A percentile compares a stretch with the other conserved stretches of the same genome.
phyloP scores from a whole-genome alignment of 2,888 invertebrate species.

The Sesia bembeciformis region DNA sequence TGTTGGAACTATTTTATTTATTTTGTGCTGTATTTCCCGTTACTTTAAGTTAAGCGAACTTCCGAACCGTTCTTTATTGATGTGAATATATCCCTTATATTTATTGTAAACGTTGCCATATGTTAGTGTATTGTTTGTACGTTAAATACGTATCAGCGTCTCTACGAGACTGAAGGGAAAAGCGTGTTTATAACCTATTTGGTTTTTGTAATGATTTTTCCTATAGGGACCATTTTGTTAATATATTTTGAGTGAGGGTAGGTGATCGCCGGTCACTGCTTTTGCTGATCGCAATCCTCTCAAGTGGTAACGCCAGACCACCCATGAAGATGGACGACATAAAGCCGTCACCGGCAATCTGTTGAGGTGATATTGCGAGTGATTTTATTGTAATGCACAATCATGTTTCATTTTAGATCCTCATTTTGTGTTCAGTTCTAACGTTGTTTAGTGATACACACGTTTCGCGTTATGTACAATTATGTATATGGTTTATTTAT shows the following conservation, averaged over 20 bases:
- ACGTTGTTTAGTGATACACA: constrained; percentile 21
- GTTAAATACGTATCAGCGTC: constrained; percentile 63
- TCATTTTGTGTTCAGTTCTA: constrained; percentile 35
- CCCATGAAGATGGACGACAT: constrained; percentile 19
- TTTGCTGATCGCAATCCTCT: constrained; percentile 20
- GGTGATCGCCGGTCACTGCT: constrained; percentile 30
- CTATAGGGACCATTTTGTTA: constrained; percentile 71
- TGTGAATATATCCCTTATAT: constrained; percentile 63
- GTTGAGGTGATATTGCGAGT: constrained; percentile 58
- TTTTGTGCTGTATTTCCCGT: constrained; percentile 43
- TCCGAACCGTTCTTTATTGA: constrained; percentile 33
- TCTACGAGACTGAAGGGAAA: constrained; percentile 40
- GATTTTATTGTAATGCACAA: constrained; percentile 62
- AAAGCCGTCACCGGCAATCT: constrained; percentile 28
- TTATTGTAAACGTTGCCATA: constrained; percentile 75
- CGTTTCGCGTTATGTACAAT: constrained; percentile 35
- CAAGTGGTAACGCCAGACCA: constrained; percentile 54
- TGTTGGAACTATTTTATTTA: constrained; percentile 44
- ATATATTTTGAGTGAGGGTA: constrained; percentile 37
- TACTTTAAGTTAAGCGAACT: constrained; percentile 18
- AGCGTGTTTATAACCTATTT: constrained; percentile 58
- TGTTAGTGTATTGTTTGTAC: constrained; percentile 67
- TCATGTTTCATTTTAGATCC: constrained; percentile 42
- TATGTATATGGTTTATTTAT: constrained; percentile 40
- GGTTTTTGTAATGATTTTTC: constrained; percentile 52